Base-by-base conservation (phyloP, 1,140 invertebrate genomes). In the Cydia strobilella region DNA sequence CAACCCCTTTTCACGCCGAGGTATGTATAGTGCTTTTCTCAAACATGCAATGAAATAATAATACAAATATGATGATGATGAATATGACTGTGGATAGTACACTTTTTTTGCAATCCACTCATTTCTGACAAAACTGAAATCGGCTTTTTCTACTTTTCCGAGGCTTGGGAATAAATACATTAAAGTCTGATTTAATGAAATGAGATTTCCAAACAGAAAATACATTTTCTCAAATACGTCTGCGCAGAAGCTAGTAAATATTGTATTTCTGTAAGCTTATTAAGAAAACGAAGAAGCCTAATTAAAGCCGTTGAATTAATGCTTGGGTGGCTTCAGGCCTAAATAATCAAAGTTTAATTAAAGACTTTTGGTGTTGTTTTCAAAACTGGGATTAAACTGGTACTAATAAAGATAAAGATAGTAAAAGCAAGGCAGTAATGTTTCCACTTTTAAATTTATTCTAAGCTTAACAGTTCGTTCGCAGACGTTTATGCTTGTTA, bases 251-350 rank as follows among this genome's bases (percentile, higher is more conserved):
- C n/a, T 18, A n/a, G 51, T 54, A 54, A 54, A n/a, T 54, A 15
- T 54, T 54, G 7, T 54, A 54, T n/a, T 54, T 54, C 51, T 54
- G 15, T 54, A 54, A 54, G 54, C 54, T 10, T 59, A 59, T 59
- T 59, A 59, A 59, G 54, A 59, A 23, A 59, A 59, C 23, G 54
- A 59, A 59, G 51, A 54, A 54, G 51, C 51, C 51, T 45, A 45
- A 18, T 6, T 59, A 59, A 59, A 59, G 54, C 54, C 54, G 18
- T n/a, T 59, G 20, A 59, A 59, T 59, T 10, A 23, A 59, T 59
- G 54, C 54, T 45, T 45, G 54, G 20, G 54, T 18, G 54, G 51
- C 15, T 59, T 59, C 20, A 2, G 15, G 54, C 20, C 7, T 59
- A 59, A 59, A 59, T 23, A 59, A 59, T 59, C 54, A 59, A 59